Evolutionary conservation across 2,113 vertebrate species (phyloP).

Genomic region (Arizona elegans): DNA sequence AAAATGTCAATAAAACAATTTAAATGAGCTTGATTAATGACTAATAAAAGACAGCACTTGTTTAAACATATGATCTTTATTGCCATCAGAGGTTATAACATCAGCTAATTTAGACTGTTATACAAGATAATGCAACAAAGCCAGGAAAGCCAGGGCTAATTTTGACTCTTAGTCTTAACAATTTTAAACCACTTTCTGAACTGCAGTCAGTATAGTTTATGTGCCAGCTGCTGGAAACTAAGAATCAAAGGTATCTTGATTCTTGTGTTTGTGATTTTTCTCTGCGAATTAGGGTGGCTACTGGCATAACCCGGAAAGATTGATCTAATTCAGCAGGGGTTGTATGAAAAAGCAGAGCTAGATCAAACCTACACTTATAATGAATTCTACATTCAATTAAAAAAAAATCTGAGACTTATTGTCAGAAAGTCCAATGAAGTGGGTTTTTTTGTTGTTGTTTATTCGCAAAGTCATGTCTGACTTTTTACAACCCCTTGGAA

Average conservation of each 20-base stretch:
- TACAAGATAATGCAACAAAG: neutral
- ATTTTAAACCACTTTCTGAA: neutral
- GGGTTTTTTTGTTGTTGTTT: accelerated
- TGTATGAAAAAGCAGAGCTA: neutral
- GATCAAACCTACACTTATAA: neutral
- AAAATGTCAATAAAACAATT: neutral
- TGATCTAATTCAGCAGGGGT: neutral
- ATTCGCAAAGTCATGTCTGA: neutral
- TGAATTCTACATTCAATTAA: neutral
- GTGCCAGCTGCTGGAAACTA: neutral
- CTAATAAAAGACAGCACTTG: neutral
- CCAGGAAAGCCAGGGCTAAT: neutral
- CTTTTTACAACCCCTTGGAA: neutral
- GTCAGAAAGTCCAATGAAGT: neutral
- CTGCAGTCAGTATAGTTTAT: neutral
- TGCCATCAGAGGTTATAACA: neutral
- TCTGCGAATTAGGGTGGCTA: neutral
- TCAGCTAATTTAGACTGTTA: neutral
- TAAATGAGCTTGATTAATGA: neutral
- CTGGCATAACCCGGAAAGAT: neutral
- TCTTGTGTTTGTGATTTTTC: neutral
- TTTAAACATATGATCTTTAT: neutral
- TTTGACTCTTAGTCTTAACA: neutral
- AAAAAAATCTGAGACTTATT: neutral
- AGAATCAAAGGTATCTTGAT: neutral